Percentiles rank a stretch among this genome's conserved stretches.
Evolutionary conservation across 2,113 vertebrate genomes (phyloP).

Genomic region (Tricholaema leucomelas): DNA sequence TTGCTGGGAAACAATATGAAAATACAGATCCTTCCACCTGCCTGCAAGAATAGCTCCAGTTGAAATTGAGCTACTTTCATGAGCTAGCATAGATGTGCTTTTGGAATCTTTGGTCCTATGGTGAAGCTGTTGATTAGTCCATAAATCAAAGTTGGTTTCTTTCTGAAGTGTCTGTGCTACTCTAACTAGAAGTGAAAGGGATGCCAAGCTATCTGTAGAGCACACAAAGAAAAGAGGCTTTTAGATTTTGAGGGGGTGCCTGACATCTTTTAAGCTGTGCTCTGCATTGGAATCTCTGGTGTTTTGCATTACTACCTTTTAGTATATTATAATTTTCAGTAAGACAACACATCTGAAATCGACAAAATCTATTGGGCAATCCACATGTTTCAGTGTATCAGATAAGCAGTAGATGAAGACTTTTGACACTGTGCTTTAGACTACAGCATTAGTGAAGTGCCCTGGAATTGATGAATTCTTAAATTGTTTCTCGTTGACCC

Average conservation of each 20-base stretch:
- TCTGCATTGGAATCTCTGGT: not conserved
- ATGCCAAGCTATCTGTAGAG: not conserved
- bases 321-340: not conserved
- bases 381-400: not conserved
- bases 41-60: not conserved
- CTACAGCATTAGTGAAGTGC: not conserved
- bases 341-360: not conserved
- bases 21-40: not conserved
- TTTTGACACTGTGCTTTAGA: not conserved
- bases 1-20: not conserved
- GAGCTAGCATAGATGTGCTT: rapidly evolving
- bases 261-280: not conserved
- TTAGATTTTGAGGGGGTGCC: not conserved
- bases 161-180: not conserved
- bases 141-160: not conserved
- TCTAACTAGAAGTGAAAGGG: not conserved
- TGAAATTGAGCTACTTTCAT: not conserved
- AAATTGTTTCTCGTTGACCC: not conserved
- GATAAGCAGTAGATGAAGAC: not conserved
- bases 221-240: not conserved
- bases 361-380: not conserved
- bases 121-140: not conserved
- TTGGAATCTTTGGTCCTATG: not conserved
- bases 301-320: not conserved
- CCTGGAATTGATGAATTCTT: not conserved